Conservation (phyloP, 2,888 invertebrate species). For the Emmelina monodactyla region DNA sequence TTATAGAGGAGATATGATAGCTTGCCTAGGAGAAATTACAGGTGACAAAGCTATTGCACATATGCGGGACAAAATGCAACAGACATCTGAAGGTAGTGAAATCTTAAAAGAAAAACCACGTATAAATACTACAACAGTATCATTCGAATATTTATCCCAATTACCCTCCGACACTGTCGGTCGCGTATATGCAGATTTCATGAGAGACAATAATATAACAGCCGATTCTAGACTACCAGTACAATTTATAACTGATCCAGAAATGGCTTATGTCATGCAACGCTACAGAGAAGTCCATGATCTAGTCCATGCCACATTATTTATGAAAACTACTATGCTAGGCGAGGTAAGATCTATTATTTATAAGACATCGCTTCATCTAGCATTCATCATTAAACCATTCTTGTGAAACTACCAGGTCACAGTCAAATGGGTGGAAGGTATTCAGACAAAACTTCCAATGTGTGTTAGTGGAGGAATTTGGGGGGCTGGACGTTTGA, state of each 20-base stretch:
- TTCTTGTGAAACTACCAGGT: too few relatives aligned
- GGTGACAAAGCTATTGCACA: constrained; percentile 74
- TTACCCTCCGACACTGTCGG: constrained; percentile 87
- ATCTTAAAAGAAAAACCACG: constrained; percentile 83
- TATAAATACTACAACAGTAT: constrained; percentile 84
- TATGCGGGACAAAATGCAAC: constrained; percentile 79
- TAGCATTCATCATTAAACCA: too few relatives aligned
- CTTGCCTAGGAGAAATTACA: constrained; percentile 92
- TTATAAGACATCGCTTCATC: too few relatives aligned
- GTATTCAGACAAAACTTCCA: constrained; percentile 91
- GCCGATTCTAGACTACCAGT: constrained; percentile 92
- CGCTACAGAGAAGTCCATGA: constrained; percentile 98
- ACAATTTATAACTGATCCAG: constrained; percentile 88
- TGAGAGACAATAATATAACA: constrained; percentile 84
- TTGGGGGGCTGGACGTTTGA: constrained; percentile 88
- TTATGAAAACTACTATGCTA: constrained; percentile 94
- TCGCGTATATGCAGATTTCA: constrained; percentile 83
- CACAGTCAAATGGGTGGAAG: constrained; percentile 97
- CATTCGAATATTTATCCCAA: constrained; percentile 72
- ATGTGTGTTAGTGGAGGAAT: constrained; percentile 95
- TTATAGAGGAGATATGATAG: constrained; percentile 87
- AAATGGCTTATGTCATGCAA: constrained; percentile 95
- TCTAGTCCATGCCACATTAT: constrained; percentile 87
- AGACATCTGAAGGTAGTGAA: constrained; percentile 76
- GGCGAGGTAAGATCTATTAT: constrained; percentile 63